Base-by-base conservation (phyloP, 2,888 invertebrate species). In the Clanis bilineata region DNA sequence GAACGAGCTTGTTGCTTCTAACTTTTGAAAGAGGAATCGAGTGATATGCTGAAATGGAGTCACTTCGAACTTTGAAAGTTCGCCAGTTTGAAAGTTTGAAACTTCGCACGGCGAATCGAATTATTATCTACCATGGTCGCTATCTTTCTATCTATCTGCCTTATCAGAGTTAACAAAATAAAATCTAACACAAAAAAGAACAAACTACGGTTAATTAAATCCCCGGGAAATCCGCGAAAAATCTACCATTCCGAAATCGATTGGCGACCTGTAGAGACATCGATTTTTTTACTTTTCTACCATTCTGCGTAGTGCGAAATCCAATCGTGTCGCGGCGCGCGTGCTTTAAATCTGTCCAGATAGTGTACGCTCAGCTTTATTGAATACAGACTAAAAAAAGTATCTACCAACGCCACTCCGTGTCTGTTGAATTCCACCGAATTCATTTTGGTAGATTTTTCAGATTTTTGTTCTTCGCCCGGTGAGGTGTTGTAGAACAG, bases 321-420 rank as follows among this genome's bases (percentile, higher is more conserved):
- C 62, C 70, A 71, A 71, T 69, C 64, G 51, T 51, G 32, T 58
- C 45, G 47, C 28, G 45, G 9, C 22, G 23, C 39, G 56, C 57
- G 61, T 63, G 57, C 61, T 61, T 58, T 66, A 64, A 68, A 67
- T 65, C 64, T 59, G 47, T 60, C 56, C 62, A 58, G 58, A 62
- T 58, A 4, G 22, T 45, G 45, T 25, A 36, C 18, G n/a, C 41
- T 10, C 10, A 12, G 10, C n/a, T 45, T n/a, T 51, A 51, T 51
- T 18, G 51, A 51, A 32, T 32, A 18, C 51, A 10, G 18, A 32
- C 18, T 32, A 32, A 51, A 47, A 28, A n/a, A n/a, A n/a, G n/a
- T n/a, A 51, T 51, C 18, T 10, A 1, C 47, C 3, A 32, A 51
- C 18, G 7, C 25, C 15, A n/a, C n/a, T n/a, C n/a, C 9, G 15